Base-by-base conservation (phyloP, 1,140 invertebrate species). In the Drosophila jambulina region DNA sequence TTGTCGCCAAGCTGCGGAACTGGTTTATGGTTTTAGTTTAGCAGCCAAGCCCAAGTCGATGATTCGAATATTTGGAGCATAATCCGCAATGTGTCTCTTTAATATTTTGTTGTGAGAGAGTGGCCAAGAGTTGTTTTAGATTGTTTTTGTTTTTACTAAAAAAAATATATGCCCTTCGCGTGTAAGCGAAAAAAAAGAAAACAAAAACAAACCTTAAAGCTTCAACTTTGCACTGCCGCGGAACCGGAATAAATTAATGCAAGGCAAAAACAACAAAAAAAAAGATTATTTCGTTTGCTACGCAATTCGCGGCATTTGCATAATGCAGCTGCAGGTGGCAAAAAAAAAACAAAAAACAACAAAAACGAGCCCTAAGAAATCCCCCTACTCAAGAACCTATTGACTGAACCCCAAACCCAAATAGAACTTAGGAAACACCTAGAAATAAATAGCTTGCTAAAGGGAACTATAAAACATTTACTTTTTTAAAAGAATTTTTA, bases 291-390 rank as follows among this genome's bases (percentile, higher is more conserved):
- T 80, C 59, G 60, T 63, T 87, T 74, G 60, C 83, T 86, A 86
- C 83, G 83, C 83, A 87, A 86, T 80, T 67, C 60, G 57, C 56
- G 43, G 27, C 72, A 84, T 87, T 88, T 84, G 69, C 84, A 90
- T 88, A 75, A 75, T 88, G 78, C 85, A 88, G 68, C 80, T 87
- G 83, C 82, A 85, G 82, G 70, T 76, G 67, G 62, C 67, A 51
- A 32, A 29, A 27, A 17, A n/a, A 32, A 21, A 36, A 45, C 21
- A 17, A 49, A 34, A 48, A 13, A 1, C 34, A n/a, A n/a, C n/a
- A n/a, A n/a, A n/a, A n/a, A n/a, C n/a, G n/a, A n/a, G 13, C 29
- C 45, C 56, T 25, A 32, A 15, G 23, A 32, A 32, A 49, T 48
- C 17, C 49, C 49, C 29, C 19, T 19, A 48, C 29, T 34, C 32